Evolutionary conservation across 1,140 invertebrate species (phyloP).

Genomic region (Hyphantria cunea): DNA sequence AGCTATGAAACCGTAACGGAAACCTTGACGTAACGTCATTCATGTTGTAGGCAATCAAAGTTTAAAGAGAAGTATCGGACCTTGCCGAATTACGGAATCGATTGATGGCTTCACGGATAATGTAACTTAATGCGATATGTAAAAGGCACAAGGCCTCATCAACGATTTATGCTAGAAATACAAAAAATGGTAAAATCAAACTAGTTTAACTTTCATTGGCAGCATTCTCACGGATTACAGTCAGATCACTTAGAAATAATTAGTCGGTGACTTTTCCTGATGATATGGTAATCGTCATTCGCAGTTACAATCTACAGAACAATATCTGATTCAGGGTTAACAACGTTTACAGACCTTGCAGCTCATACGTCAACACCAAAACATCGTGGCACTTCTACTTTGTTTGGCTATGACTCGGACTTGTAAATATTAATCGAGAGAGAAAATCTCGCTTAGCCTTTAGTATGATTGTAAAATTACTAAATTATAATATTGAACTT

Average conservation of each 20-base stretch:
- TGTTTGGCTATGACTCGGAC: conserved; percentile 19
- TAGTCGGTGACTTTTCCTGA: background rate
- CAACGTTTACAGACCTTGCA: conserved; percentile 29
- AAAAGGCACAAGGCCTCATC: conserved; percentile 18
- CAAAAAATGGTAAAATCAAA: background rate
- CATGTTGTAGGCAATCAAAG: conserved; percentile 16
- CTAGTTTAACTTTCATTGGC: background rate
- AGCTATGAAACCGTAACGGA: conserved; percentile 3
- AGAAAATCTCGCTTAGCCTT: no score
- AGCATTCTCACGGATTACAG: no score
- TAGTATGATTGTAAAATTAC: no score
- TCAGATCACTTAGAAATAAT: no score
- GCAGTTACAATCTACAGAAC: conserved; percentile 2
- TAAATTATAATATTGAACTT: no score
- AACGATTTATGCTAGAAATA: background rate
- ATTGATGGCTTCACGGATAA: background rate
- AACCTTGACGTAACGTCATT: conserved; percentile 28
- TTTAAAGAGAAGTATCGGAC: conserved; percentile 19
- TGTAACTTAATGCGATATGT: conserved; percentile 7
- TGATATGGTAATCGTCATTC: conserved; percentile 11
- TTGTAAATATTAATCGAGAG: no score
- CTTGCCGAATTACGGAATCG: conserved; percentile 27
- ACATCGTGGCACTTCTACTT: background rate
- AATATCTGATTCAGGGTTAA: conserved; percentile 29
- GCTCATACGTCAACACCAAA: conserved; percentile 11